phyloP scores from a whole-genome alignment of 2,113 vertebrate genomes.

The Butastur rufipennis region DNA sequence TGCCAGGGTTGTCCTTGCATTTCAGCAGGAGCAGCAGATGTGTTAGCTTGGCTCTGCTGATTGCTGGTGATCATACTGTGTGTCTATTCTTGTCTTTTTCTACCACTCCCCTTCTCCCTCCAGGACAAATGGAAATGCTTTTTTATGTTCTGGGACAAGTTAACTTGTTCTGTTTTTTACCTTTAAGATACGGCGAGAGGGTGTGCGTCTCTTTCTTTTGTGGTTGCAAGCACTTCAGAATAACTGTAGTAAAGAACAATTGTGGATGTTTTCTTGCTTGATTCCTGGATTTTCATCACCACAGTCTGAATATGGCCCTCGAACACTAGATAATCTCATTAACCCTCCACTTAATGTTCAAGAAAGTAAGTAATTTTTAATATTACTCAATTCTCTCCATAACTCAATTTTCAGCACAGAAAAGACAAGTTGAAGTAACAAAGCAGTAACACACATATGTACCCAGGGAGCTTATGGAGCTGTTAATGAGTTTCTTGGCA shows the following conservation, averaged over 20 bases:
- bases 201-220: slow-evolving; percentile 92
- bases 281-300: slow-evolving; percentile 96
- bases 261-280: slow-evolving; percentile 97
- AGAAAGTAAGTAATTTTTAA: slow-evolving; percentile 83
- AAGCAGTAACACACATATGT: background rate
- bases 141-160: background rate
- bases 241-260: slow-evolving; percentile 91
- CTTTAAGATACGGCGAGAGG: slow-evolving; percentile 92
- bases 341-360: slow-evolving; percentile 90
- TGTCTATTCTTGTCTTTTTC: background rate
- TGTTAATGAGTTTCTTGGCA: background rate
- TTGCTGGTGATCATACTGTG: background rate
- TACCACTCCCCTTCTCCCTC: background rate
- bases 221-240: slow-evolving; percentile 97
- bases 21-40: background rate
- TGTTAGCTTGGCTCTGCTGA: background rate
- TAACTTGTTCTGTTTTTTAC: background rate
- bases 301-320: slow-evolving; percentile 85
- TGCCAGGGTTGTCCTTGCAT: background rate
- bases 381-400: background rate
- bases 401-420: background rate
- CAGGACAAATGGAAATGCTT: background rate
- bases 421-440: background rate
- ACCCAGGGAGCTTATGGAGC: background rate
- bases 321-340: slow-evolving; percentile 94